Evolutionary conservation across 2,888 invertebrate species (phyloP), one percentile per base, ranked within the genome.

Genomic region (Oxytorus armatus): DNA sequence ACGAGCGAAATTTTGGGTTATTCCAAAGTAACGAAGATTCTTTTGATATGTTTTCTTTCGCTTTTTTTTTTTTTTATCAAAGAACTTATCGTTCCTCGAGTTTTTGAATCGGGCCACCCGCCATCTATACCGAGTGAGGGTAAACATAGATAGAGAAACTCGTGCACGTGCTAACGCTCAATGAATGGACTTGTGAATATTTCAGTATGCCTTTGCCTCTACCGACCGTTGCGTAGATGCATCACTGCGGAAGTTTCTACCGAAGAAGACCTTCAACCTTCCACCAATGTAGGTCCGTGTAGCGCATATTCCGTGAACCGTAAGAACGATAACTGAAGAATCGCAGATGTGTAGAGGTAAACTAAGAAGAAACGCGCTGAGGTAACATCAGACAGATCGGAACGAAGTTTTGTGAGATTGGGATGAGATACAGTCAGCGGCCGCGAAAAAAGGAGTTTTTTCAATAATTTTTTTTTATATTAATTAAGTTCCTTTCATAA

Each of bases 181-280:
- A 78, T 73, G 73, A 73, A 78, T 78, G 73, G 66, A 63, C 61
- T 68, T 10, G 5, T 78, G 73, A 68, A 78, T 78, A 78, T 73
- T 78, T 73, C 14, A 78, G 73, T 21, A n/a, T 33, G 61, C 39
- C 47, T 78, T 68, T 63, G 73, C 51, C 65, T 72, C 66, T 59
- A 61, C 39, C 23, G 47, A 63, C 39, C 55, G 44, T 57, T 72
- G 72, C 65, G 70, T 57, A 49, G 65, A 39, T 66, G 57, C 57
- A 57, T 39, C 49, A 72, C 57, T 77, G 77, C 72, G 39, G 70
- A 77, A 65, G 72, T 61, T 51, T 42, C 66, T 51, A 36, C 72
- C 23, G 66, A 59, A 66, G 51, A 59, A 72, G 42, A 77, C 77
- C 77, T 77, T 73, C 73, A 59, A 77, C 77, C 77, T 77, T 72